Evolutionary conservation across 1,140 invertebrate species (phyloP).

Genomic region (Bombus superbus): DNA sequence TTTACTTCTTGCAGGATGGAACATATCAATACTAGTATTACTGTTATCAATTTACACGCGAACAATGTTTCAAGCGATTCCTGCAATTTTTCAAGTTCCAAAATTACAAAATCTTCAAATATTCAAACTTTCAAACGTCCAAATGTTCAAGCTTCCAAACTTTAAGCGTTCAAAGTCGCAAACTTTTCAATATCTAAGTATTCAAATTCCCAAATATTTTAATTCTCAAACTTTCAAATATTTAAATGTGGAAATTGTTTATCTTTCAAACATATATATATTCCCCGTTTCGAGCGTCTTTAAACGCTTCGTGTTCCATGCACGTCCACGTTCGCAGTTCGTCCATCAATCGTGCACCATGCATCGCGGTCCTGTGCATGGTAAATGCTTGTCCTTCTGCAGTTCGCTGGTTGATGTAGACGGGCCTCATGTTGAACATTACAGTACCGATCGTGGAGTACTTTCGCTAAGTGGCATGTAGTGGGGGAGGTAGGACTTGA

Average conservation of each 20-base stretch:
- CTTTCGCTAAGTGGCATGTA: constrained; percentile 77
- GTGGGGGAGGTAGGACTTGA: constrained; percentile 79
- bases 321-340: neutral
- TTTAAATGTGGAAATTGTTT: neutral
- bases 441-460: constrained; percentile 72
- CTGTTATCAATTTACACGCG: no score
- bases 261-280: neutral
- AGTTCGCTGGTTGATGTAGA: constrained; percentile 48
- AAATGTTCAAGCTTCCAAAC: no score
- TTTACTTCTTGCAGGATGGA: neutral
- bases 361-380: constrained; percentile 32
- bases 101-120: no score
- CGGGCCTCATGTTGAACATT: constrained; percentile 60
- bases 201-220: neutral
- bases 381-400: constrained; percentile 59
- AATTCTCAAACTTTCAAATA: neutral
- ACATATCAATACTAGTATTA: no score
- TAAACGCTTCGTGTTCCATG: no score
- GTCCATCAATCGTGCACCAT: constrained; percentile 2
- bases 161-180: no score
- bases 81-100: no score
- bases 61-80: no score
- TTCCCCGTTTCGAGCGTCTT: neutral
- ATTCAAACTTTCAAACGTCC: no score
- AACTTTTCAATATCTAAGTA: neutral